Evolutionary conservation across 2,888 invertebrate genomes (phyloP).

Genomic region (Epinotia demarniana): DNA sequence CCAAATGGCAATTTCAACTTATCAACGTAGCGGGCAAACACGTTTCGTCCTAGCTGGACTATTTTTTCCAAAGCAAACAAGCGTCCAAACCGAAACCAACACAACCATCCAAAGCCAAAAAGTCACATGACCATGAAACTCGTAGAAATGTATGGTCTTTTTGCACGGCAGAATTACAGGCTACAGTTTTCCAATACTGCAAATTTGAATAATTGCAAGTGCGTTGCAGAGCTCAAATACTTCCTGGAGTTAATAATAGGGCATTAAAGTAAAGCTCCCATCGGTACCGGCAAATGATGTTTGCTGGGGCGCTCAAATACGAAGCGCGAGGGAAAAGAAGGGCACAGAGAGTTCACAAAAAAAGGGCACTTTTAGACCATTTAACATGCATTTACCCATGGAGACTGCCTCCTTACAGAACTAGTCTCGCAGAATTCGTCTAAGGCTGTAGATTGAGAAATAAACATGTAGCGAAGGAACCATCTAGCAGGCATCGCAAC

Average conservation of each 20-base stretch:
- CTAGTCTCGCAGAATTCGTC: too few relatives aligned
- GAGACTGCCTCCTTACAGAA: too few relatives aligned
- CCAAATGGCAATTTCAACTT: slow-evolving; percentile 11
- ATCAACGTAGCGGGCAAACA: slow-evolving; percentile 23
- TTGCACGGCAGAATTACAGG: background rate
- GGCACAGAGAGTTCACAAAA: slow-evolving; percentile 17
- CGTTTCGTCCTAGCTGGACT: slow-evolving; percentile 6
- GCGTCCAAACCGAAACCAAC: background rate
- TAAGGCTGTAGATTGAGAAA: too few relatives aligned
- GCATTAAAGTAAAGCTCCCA: slow-evolving; percentile 41
- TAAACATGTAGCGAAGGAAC: too few relatives aligned
- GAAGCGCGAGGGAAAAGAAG: background rate
- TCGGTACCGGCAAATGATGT: slow-evolving; percentile 42
- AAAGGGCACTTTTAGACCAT: background rate
- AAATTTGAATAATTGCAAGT: slow-evolving; percentile 39
- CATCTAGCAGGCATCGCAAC: too few relatives aligned
- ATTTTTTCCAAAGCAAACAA: slow-evolving; percentile 30
- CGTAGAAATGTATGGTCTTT: background rate
- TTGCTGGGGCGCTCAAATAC: slow-evolving; percentile 35
- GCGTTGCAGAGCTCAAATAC: slow-evolving; percentile 31
- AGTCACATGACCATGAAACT: background rate
- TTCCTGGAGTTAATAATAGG: slow-evolving; percentile 41
- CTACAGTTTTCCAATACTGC: slow-evolving; percentile 38
- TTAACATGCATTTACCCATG: background rate
- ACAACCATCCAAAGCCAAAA: background rate